phyloP scores from a whole-genome alignment of 2,797 vertebrate species.

The Jordanella pulchra region DNA sequence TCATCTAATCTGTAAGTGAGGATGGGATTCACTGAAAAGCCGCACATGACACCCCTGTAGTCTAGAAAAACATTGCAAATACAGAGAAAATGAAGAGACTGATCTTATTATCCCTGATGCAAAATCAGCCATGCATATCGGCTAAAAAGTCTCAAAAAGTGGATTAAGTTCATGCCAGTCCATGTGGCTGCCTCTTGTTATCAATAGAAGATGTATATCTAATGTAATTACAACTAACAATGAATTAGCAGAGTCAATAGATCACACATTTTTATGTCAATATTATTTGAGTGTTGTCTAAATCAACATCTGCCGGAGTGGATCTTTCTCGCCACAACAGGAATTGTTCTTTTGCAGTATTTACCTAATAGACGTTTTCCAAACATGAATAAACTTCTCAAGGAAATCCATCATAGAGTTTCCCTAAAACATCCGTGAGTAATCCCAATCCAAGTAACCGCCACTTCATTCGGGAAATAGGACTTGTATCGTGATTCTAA shows the following conservation, averaged over 20 bases:
- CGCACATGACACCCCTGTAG: conserved; percentile 12
- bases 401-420: conserved; percentile 6
- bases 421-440: conserved; percentile 13
- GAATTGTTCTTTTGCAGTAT: conserved; percentile 44
- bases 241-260: conserved; percentile 23
- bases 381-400: not conserved
- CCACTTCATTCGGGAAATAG: conserved; percentile 9
- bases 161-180: conserved; percentile 12
- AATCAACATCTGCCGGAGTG: conserved; percentile 60
- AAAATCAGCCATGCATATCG: conserved; percentile 9
- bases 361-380: conserved; percentile 21
- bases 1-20: conserved; percentile 53
- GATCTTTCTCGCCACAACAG: conserved; percentile 42
- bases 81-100: conserved; percentile 10
- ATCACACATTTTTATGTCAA: conserved; percentile 24
- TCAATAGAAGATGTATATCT: conserved; percentile 38
- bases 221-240: conserved; percentile 33
- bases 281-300: conserved; percentile 18
- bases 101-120: conserved; percentile 26
- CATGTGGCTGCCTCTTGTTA: conserved; percentile 22
- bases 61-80: conserved; percentile 16
- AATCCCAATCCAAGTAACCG: conserved; percentile 5
- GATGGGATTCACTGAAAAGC: conserved; percentile 51
- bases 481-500: conserved; percentile 45
- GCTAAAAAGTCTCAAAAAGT: conserved; percentile 22